Evolutionary conservation across 2,113 vertebrate genomes (phyloP).

Genomic region (Corythoichthys intestinalis): DNA sequence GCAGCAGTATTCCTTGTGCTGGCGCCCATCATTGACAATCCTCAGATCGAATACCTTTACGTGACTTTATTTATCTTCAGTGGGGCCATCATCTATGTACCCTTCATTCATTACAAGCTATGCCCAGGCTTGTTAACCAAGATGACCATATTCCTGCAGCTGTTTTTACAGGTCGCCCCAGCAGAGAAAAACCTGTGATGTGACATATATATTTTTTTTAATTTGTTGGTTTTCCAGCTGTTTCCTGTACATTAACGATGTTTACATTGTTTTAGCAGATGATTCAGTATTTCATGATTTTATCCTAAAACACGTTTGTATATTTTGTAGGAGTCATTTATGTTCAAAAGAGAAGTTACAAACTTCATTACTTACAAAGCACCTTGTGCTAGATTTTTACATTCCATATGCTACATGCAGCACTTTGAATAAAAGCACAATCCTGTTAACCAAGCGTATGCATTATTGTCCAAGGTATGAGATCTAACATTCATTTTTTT

Average conservation of each 20-base stretch:
- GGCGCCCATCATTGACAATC: constrained; percentile 78
- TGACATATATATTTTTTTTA: neutral
- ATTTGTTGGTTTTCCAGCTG: neutral
- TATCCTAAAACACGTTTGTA: too few species aligned
- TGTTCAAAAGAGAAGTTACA: too few species aligned
- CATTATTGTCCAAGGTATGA: too few species aligned
- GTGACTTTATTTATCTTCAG: constrained; percentile 79
- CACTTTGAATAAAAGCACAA: too few species aligned
- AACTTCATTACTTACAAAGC: too few species aligned
- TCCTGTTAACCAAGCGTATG: too few species aligned
- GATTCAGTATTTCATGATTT: too few species aligned
- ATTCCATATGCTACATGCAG: too few species aligned
- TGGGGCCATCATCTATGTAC: constrained; percentile 78
- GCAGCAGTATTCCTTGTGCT: constrained; percentile 80
- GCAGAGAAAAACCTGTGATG: constrained; percentile 69
- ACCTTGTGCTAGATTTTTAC: too few species aligned
- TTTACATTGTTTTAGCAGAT: too few species aligned
- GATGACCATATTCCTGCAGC: constrained; percentile 79
- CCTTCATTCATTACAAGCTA: constrained; percentile 77
- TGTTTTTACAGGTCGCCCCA: constrained; percentile 84
- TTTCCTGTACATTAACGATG: neutral
- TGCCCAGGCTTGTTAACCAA: constrained; percentile 70
- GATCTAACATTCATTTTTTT: too few species aligned
- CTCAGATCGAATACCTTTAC: constrained; percentile 81
- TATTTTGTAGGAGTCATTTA: too few species aligned